Evolutionary conservation across 2,797 vertebrate species (phyloP).

Genomic region (Sarcophilus harrisii): DNA sequence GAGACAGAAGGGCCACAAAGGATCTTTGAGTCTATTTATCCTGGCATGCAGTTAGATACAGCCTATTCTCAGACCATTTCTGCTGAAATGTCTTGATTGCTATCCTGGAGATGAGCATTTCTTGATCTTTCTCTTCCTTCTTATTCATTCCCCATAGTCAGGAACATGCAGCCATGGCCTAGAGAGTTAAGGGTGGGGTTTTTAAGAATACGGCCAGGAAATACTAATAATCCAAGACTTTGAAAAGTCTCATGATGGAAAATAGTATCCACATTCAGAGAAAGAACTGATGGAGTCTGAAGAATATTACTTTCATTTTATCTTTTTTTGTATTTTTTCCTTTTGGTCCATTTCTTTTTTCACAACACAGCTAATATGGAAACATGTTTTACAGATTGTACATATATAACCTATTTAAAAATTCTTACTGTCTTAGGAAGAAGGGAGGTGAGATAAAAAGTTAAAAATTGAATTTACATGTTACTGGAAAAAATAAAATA

Average conservation of each 20-base stretch:
- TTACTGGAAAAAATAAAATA: background rate
- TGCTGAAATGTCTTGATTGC: background rate
- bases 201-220: background rate
- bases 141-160: background rate
- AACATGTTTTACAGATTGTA: background rate
- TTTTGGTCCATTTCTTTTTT: background rate
- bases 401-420: background rate
- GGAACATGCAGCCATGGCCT: background rate
- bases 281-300: background rate
- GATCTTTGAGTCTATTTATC: background rate
- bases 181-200: background rate
- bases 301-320: background rate
- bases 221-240: background rate
- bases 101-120: background rate
- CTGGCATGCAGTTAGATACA: background rate
- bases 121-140: background rate
- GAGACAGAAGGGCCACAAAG: background rate
- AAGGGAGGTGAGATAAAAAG: background rate
- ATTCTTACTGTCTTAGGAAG: background rate
- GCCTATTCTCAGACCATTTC: background rate
- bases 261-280: background rate
- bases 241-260: background rate
- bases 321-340: background rate
- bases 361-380: background rate
- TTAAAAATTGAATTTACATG: background rate